Evolutionary conservation across 2,888 invertebrate genomes (phyloP), one percentile per base, ranked within the genome.

Genomic region (Himalopsyche japonica): DNA sequence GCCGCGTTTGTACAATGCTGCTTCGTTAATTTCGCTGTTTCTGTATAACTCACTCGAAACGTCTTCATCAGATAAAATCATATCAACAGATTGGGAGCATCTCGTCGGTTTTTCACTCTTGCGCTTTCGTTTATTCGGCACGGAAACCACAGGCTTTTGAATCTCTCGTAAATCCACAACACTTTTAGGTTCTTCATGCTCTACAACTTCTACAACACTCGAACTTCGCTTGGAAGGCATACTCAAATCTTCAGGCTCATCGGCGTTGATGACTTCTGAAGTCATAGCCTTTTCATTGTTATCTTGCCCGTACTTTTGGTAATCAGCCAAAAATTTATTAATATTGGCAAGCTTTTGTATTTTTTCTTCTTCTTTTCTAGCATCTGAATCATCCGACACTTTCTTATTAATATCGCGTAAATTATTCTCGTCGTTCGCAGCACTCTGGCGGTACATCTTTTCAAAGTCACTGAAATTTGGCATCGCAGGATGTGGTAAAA

Each of bases 71-170:
- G 92, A 92, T 30, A 90, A 90, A 87, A 89, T 92, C 86, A 92
- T 92, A 89, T 92, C 92, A 87, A 91, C 91, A 86, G 88, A 91
- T 88, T 92, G 92, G 1, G 96, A 94, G 90, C 96, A 96, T 88
- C 95, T 92, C 8, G 95, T 97, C 3, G 97, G 97, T 89, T 97
- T 96, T 88, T 96, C 95, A 88, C 95, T 96, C 90, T 97, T 97
- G 82, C 97, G 92, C 89, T 97, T 97, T 88, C 96, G 93, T 89
- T 94, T 95, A 89, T 94, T 95, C 86, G 95, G 95, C 88, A 92
- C 91, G 85, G 90, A 87, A 80, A 88, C 89, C 27, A 90, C 90
- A 76, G 90, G 90, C 88, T 92, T 93, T 87, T 93, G 93, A 80
- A 89, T 90, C 89, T 92, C 91, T 48, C 91, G 91, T 27, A 90